Conservation (phyloP, 2,888 invertebrate genomes). For the Leptodirus hochenwartii region DNA sequence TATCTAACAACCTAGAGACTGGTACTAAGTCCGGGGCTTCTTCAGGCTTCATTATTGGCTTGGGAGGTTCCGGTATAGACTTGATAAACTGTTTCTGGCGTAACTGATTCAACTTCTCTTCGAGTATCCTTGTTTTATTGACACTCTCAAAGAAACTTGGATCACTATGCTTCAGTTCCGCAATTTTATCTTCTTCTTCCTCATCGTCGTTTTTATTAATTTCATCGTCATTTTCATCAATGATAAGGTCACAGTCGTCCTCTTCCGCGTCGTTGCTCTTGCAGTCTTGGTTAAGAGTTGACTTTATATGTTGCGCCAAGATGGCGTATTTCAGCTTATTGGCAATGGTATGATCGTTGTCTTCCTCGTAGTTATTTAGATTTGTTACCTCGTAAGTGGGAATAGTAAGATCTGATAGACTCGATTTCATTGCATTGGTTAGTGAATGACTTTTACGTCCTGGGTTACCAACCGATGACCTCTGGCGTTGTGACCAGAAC, state of each 20-base stretch:
- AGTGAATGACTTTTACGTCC: slow-evolving; percentile 25
- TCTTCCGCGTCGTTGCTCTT: slow-evolving; percentile 45
- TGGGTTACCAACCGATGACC: slow-evolving; percentile 34
- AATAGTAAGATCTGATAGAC: slow-evolving; percentile 20
- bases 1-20: slow-evolving; percentile 55
- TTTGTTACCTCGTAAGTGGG: slow-evolving; percentile 22
- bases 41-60: slow-evolving; percentile 19
- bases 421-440: slow-evolving; percentile 15
- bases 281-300: slow-evolving; percentile 19
- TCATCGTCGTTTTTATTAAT: slow-evolving; percentile 12
- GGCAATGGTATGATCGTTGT: slow-evolving; percentile 28
- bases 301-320: slow-evolving; percentile 52
- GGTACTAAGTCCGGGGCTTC: slow-evolving; percentile 56
- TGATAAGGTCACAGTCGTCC: slow-evolving; percentile 37
- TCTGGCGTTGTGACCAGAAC: slow-evolving; percentile 65
- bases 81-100: slow-evolving; percentile 12
- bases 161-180: slow-evolving; percentile 17
- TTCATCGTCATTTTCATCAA: slow-evolving; percentile 40
- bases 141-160: slow-evolving; percentile 13
- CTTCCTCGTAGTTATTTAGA: slow-evolving; percentile 18
- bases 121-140: slow-evolving; percentile 15
- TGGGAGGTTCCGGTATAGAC: slow-evolving; percentile 14
- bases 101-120: slow-evolving; percentile 18
- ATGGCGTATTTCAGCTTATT: slow-evolving; percentile 60
- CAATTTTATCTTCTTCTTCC: slow-evolving; percentile 18